Evolutionary conservation across 2,888 invertebrate genomes (phyloP), one percentile per base, ranked within the genome.

Genomic region (Pseudanteris insignis): DNA sequence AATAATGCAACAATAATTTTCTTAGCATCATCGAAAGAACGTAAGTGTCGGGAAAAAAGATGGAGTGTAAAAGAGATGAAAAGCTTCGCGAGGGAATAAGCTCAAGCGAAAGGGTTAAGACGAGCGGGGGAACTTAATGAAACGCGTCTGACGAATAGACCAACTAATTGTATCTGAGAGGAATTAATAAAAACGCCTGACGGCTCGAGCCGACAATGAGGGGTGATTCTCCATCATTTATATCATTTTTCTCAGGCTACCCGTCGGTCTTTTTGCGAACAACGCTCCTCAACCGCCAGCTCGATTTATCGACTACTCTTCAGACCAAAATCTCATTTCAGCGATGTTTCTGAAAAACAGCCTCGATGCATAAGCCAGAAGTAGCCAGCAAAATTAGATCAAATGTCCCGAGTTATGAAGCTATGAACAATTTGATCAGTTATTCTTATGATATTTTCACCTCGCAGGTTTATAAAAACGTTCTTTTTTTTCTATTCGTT

Each of bases 111-210:
- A 66, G 69, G 70, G 69, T 69, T 60, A 64, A 66, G 60, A 57
- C 54, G 37, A 40, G 46, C 33, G 48, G 70, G 71, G 68, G 70
- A 73, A 73, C 71, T 75, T 78, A 78, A 79, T 79, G 77, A 78
- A 79, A 79, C 74, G 74, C 73, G 72, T 74, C 76, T 76, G 78
- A 79, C 77, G 77, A 78, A 79, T 78, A 77, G 78, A 75, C 72
- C 77, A 77, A 76, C 79, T 79, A 79, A 78, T 79, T 78, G 78
- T 78, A 77, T 78, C 77, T 71, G 75, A 79, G 75, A 76, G 75
- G 73, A 79, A 79, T 78, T 78, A 79, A 78, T 78, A 79, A 79
- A 76, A 78, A 75, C 73, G 73, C 68, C 71, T 71, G 70, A 73
- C 70, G 71, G 68, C 66, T 65, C 63, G 47, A 54, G 58, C 63